These are phyloP conservation scores for Delphinus delphis DNA, from an alignment of 2,113 vertebrate species.

Conservation along the genomic window DNA sequence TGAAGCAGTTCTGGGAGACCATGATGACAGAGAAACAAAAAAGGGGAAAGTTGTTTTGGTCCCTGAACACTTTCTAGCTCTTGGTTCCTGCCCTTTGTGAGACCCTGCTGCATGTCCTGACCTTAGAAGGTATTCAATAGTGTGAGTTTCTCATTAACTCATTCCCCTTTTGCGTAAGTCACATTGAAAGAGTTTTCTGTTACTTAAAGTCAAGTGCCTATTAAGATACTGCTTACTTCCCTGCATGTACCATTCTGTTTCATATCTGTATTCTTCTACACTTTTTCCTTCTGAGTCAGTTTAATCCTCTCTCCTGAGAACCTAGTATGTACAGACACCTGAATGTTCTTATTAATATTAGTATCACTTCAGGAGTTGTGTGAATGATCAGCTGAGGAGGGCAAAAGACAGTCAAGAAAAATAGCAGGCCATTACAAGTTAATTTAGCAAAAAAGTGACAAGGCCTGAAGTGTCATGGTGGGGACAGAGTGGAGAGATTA, in stretches of 20 bases:
- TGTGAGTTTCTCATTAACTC: not conserved
- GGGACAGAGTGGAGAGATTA: not conserved
- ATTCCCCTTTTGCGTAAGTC: not conserved
- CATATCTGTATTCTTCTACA: not conserved
- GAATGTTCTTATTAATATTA: not conserved
- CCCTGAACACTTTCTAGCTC: not conserved
- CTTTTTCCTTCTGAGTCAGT: not conserved
- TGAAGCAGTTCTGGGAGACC: conserved; percentile 3
- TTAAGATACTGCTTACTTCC: not conserved
- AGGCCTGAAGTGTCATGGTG: not conserved
- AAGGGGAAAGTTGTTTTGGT: not conserved
- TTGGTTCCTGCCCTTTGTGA: not conserved
- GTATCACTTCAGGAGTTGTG: not conserved
- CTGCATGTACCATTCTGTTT: not conserved
- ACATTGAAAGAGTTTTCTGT: conserved; percentile 18
- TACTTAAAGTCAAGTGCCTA: not conserved
- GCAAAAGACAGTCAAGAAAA: conserved; percentile 38
- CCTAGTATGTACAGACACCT: not conserved
- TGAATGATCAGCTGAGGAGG: not conserved
- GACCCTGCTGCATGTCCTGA: not conserved
- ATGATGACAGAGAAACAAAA: conserved; percentile 12
- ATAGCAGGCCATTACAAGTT: not conserved
- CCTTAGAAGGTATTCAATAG: conserved; percentile 20
- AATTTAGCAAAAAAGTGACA: conserved; percentile 38
- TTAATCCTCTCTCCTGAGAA: conserved; percentile 22